phyloP scores from a whole-genome alignment of 2,113 vertebrate genomes.

The Dermatemys mawii region DNA sequence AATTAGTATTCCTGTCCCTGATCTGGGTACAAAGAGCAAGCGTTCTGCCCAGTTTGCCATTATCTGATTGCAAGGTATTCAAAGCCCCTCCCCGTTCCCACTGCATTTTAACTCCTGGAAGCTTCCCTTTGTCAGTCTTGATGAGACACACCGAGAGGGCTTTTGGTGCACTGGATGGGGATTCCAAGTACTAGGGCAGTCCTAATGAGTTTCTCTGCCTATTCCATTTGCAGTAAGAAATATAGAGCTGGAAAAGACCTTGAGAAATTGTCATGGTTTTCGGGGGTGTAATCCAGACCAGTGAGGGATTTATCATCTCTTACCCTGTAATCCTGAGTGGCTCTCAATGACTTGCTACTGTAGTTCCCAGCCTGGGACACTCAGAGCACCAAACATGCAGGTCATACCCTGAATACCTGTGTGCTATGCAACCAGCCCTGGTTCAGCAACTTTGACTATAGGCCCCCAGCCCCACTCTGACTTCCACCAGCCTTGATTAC shows the following conservation, averaged over 20 bases:
- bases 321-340: not conserved
- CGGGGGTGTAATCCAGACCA: not conserved
- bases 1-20: not conserved
- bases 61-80: not conserved
- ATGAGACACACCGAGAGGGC: not conserved
- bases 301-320: not conserved
- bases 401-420: not conserved
- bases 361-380: too few species aligned
- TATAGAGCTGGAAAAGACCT: too few species aligned
- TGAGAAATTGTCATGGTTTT: not conserved
- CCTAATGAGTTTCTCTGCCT: not conserved
- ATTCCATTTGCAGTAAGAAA: not conserved
- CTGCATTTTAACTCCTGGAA: not conserved
- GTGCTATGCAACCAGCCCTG: not conserved
- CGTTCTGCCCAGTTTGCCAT: not conserved
- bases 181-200: not conserved
- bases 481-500: not conserved
- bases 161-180: not conserved
- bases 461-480: not conserved
- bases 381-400: not conserved
- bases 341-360: not conserved
- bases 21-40: not conserved
- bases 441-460: not conserved
- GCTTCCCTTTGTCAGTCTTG: not conserved
- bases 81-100: not conserved